These are phyloP conservation scores for Patella pellucida DNA, from an alignment of 2,888 invertebrate species.

Conservation along the genomic window DNA sequence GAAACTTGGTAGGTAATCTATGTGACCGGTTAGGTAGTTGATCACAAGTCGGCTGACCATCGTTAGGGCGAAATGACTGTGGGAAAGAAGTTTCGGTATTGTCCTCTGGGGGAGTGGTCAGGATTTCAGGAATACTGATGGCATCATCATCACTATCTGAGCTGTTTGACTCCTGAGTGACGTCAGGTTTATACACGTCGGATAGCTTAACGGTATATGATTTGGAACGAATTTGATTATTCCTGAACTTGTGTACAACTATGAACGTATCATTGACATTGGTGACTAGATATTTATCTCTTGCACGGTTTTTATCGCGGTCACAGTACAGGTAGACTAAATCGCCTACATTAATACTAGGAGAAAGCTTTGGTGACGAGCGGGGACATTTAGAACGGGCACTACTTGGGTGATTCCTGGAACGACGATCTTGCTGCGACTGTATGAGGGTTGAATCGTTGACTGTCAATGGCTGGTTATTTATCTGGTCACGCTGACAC, in stretches of 20 bases:
- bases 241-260: no score
- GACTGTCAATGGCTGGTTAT: conserved; percentile 2
- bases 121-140: not conserved
- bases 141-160: not conserved
- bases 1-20: no score
- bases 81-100: no score
- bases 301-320: not conserved
- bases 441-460: not conserved
- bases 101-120: not conserved
- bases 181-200: no score
- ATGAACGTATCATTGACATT: not conserved
- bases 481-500: conserved; percentile 10
- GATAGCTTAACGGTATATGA: no score
- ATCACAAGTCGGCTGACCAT: no score
- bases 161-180: not conserved
- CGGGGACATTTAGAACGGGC: conserved; percentile 12
- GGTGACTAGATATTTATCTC: not conserved
- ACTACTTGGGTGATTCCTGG: conserved; percentile 10
- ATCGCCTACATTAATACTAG: not conserved
- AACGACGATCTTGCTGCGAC: not conserved
- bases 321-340: conserved; percentile 16
- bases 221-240: no score
- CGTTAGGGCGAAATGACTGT: no score
- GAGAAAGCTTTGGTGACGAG: not conserved
- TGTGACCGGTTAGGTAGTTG: no score